Evolutionary conservation across 2,888 invertebrate genomes (phyloP), one percentile per base, ranked within the genome.

Genomic region (Synanthedon vespiformis): DNA sequence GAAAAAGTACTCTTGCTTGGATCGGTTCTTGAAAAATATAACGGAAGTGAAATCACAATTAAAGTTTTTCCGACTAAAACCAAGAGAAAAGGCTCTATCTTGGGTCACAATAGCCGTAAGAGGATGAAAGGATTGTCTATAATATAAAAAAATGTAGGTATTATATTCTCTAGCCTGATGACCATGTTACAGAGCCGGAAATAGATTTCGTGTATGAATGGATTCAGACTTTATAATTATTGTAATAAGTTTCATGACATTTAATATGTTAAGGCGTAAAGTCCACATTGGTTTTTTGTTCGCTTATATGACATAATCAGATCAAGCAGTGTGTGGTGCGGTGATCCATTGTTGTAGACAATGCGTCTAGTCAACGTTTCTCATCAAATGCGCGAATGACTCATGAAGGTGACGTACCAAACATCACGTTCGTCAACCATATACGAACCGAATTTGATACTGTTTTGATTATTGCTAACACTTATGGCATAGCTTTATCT

Each of bases 261-360:
- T 63, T 62, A 34, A 34, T 34, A 34, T 58, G 59, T 57, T 61
- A 57, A 68, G 68, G 62, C 65, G 66, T 72, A 64, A 63, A 65
- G 65, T 72, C 63, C 63, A 67, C 64, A 64, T 63, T 61, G 58
- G 58, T 70, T 80, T 80, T 79, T 83, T 82, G 70, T 72, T 60
- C 63, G 55, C 53, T 58, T 62, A 68, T 72, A 77, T 79, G 75
- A 80, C 79, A 80, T 82, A 83, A 85, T 83, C 79, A 72, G 77
- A 78, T 79, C 75, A 77, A 77, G 70, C 69, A 68, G 62, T 71
- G 67, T 34, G 34, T 34, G 34, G 34, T 34, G 34, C 34, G 67
- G 68, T 79, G 75, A 77, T 76, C 77, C 76, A 81, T 84, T 85
- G 80, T 80, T 80, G 76, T 78, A 80, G 78, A 85, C 80, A 78